Percentiles rank a stretch among this genome's conserved stretches.
Evolutionary conservation across 2,888 invertebrate species (phyloP).

Genomic region (Osedax fenrisi): DNA sequence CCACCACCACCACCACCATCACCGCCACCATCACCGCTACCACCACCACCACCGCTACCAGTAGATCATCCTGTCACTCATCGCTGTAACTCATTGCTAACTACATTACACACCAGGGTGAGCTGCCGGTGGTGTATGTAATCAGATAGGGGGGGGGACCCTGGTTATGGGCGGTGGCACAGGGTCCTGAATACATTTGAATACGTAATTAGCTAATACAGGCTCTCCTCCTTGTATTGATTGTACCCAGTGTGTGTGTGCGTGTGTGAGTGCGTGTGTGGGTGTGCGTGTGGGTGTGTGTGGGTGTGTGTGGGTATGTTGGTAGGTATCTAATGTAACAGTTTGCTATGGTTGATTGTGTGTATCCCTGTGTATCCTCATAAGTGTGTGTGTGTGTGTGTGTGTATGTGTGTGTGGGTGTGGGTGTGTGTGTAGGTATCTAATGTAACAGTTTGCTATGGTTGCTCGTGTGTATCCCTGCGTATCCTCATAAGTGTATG

Average conservation of each 20-base stretch:
- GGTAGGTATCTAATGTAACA: too few relatives aligned
- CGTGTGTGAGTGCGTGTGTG: background rate
- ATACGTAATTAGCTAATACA: too few relatives aligned
- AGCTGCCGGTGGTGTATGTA: too few relatives aligned
- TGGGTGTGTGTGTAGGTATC: background rate
- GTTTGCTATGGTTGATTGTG: too few relatives aligned
- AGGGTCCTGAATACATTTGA: too few relatives aligned
- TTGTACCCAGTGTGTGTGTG: background rate
- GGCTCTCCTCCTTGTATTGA: too few relatives aligned
- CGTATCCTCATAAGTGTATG: background rate
- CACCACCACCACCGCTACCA: conserved; percentile 74
- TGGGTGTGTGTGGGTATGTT: background rate
- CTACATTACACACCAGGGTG: too few relatives aligned
- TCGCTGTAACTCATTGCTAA: too few relatives aligned
- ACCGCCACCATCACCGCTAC: conserved; percentile 57
- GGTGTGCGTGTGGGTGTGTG: background rate
- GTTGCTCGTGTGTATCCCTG: background rate
- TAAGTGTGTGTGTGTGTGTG: background rate
- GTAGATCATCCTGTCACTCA: too few relatives aligned
- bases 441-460: too few relatives aligned
- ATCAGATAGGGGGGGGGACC: too few relatives aligned
- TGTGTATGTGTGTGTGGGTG: background rate
- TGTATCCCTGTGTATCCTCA: background rate
- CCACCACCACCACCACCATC: conserved; percentile 44
- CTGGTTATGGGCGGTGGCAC: too few relatives aligned